phyloP scores from a whole-genome alignment of 2,113 vertebrate species.

The Pseudorectes ferrugineus region DNA sequence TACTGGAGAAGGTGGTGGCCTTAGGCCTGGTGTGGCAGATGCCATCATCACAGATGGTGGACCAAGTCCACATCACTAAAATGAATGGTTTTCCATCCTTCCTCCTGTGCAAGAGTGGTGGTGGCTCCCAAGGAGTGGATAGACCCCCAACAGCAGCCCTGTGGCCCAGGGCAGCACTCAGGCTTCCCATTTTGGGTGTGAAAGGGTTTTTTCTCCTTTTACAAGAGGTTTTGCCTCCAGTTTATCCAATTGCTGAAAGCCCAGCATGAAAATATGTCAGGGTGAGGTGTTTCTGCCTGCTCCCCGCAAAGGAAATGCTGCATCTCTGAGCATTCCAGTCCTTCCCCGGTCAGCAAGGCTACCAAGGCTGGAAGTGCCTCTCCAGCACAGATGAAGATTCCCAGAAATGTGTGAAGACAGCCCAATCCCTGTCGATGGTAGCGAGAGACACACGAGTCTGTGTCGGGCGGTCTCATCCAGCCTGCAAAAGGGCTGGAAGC shows the following conservation, averaged over 20 bases:
- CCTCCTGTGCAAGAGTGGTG: accelerated
- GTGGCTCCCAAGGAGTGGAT: background rate
- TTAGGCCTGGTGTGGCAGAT: background rate
- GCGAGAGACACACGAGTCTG: accelerated
- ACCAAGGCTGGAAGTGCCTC: accelerated
- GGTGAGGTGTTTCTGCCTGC: background rate
- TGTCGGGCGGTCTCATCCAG: accelerated
- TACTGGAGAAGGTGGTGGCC: background rate
- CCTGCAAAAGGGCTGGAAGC: background rate
- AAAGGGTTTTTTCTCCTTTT: background rate
- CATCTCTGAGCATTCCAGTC: background rate
- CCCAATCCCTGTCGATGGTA: accelerated
- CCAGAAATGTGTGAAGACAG: background rate
- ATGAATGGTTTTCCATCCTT: accelerated
- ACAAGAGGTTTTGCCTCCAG: background rate
- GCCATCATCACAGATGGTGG: background rate
- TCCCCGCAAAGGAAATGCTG: accelerated
- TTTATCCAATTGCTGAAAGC: background rate
- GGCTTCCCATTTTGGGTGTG: background rate
- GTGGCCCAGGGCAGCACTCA: background rate
- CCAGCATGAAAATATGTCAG: background rate
- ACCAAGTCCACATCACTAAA: background rate
- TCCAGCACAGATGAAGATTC: background rate
- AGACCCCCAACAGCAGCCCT: background rate
- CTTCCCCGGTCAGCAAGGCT: accelerated